A percentile compares a stretch with the other conserved stretches of the same genome.
phyloP scores from a whole-genome alignment of 2,797 vertebrate genomes.

The Chromobotia macracanthus region DNA sequence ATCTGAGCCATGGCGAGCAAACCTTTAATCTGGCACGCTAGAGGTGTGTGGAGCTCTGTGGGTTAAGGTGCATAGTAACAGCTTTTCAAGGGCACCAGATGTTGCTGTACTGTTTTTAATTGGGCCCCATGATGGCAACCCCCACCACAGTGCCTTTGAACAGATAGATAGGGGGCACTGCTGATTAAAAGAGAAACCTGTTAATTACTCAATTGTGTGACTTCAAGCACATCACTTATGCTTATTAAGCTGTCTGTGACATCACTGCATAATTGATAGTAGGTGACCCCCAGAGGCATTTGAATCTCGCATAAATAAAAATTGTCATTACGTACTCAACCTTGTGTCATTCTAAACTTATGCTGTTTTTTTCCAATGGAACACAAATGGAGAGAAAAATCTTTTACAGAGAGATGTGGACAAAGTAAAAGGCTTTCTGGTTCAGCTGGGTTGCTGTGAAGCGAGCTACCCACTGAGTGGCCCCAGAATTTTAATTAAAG shows the following conservation, averaged over 20 bases:
- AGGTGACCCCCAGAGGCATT: conserved; percentile 41
- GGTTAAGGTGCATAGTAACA: conserved; percentile 59
- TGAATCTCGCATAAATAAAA: background rate
- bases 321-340: too few species aligned
- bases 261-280: conserved; percentile 56
- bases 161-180: conserved; percentile 50
- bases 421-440: too few species aligned
- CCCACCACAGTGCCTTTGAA: conserved; percentile 65
- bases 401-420: too few species aligned
- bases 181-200: conserved; percentile 67
- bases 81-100: conserved; percentile 67
- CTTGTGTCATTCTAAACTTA: too few species aligned
- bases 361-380: too few species aligned
- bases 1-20: conserved; percentile 9
- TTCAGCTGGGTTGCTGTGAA: too few species aligned
- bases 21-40: conserved; percentile 62
- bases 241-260: conserved; percentile 61
- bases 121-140: conserved; percentile 70
- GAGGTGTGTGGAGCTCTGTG: conserved; percentile 54
- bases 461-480: too few species aligned
- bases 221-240: conserved; percentile 55
- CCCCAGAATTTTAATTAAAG: too few species aligned
- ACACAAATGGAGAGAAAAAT: too few species aligned
- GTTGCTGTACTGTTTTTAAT: conserved; percentile 69
- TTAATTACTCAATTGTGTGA: conserved; percentile 63